Base-by-base conservation (phyloP, 2,797 vertebrate species). In the Sternotherus odoratus region DNA sequence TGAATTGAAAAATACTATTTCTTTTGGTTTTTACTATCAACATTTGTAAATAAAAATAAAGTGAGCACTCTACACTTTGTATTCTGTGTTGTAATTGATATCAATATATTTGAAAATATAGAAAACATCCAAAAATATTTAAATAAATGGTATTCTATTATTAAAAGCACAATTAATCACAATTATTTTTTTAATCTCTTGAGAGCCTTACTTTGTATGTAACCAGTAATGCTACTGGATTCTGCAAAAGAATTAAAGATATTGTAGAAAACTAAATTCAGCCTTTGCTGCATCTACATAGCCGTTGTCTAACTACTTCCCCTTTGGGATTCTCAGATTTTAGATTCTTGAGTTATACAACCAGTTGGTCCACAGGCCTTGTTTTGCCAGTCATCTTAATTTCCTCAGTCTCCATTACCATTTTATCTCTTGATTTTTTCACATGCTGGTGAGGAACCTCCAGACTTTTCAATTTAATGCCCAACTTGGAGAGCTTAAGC, bases 401-500 rank as follows among this genome's bases (percentile, higher is more conserved):
- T 79, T 89, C 79, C 30, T 43, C 49, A 21, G 24, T 79, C 7
- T 39, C 77, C 69, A 16, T 91, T 84, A 6, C 30, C 80, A 12
- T 60, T 30, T 57, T 57, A 54, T n/a, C 79, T 79, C 39, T 75
- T 33, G 1, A 54, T 56, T 77, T 53, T 54, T 8, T 51, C 84
- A 91, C 1, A 28, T 2, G 16, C 30, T 69, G 81, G 6, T 80
- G 28, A 23, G 83, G 93, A 93, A 89, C 90, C 48, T 56, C 66
- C 48, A 94, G 43, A 89, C 78, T 87, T 80, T 93, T 94, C 82
- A 84, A 90, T 84, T 90, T 85, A 90, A 11, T 84, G 49, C 30
- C 77, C 63, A 26, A 46, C 90, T 39, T 82, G 77, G 81, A 82
- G 53, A 91, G 33, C 36, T 49, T 49, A 77, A 43, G 5, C 85